A percentile compares a stretch with the other conserved stretches of the same genome.
phyloP scores from a whole-genome alignment of 2,113 vertebrate species.

The Rhagologus leucostigma region DNA sequence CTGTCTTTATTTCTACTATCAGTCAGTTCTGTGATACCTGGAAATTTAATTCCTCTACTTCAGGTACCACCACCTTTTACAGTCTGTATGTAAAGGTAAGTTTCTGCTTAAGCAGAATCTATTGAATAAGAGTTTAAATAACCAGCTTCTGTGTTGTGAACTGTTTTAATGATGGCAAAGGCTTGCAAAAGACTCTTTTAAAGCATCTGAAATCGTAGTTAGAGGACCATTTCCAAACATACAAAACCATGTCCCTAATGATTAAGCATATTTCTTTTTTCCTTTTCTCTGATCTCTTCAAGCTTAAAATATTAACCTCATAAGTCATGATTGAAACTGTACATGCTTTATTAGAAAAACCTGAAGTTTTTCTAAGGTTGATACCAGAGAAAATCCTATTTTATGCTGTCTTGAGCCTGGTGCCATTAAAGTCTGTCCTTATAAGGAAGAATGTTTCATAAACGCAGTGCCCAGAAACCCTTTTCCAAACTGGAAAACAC shows the following conservation, averaged over 20 bases:
- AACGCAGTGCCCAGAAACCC: background rate
- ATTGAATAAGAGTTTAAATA: background rate
- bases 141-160: background rate
- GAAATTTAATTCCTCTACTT: background rate
- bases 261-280: background rate
- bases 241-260: background rate
- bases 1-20: background rate
- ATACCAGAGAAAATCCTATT: background rate
- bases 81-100: background rate
- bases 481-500: background rate
- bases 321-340: background rate
- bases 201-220: background rate
- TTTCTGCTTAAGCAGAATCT: background rate
- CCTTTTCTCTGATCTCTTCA: background rate
- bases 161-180: background rate
- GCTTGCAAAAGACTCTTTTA: background rate
- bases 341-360: background rate
- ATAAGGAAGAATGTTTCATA: background rate
- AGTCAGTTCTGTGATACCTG: background rate
- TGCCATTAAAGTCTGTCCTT: background rate
- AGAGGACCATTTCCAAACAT: background rate
- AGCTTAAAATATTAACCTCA: background rate
- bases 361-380: background rate
- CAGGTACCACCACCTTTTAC: background rate
- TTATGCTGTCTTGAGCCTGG: background rate